phyloP scores from a whole-genome alignment of 2,113 vertebrate species.

The Platycercus adscitus region DNA sequence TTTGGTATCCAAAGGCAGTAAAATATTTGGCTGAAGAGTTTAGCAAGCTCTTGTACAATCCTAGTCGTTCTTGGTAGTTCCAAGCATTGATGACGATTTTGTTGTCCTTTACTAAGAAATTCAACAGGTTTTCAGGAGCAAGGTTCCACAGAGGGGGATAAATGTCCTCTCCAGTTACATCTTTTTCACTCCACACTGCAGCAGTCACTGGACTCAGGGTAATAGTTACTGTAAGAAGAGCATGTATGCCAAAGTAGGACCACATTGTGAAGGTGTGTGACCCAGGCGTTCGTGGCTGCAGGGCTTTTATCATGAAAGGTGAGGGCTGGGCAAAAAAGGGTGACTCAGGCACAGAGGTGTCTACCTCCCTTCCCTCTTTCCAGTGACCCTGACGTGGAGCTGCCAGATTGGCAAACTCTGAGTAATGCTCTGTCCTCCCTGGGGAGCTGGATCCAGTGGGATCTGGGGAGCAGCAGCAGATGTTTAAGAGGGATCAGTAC shows the following conservation, averaged over 20 bases:
- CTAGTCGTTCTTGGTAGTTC: slow-evolving; percentile 80
- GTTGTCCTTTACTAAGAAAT: slow-evolving; percentile 57
- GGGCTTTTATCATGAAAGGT: slow-evolving; percentile 41
- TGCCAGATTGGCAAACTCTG: background rate
- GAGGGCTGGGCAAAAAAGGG: background rate
- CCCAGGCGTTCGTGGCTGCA: background rate
- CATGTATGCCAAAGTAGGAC: background rate
- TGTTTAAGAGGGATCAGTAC: background rate
- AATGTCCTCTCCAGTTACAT: background rate
- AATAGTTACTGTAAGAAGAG: background rate
- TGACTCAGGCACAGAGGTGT: background rate
- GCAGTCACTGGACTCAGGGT: background rate
- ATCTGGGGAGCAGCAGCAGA: background rate
- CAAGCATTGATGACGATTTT: slow-evolving; percentile 77
- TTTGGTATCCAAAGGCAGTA: slow-evolving; percentile 66
- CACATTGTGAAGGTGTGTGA: background rate
- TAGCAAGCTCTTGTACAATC: slow-evolving; percentile 80
- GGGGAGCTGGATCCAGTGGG: too few relatives aligned
- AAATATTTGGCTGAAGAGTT: slow-evolving; percentile 77
- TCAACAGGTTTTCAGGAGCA: slow-evolving; percentile 45
- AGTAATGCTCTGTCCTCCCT: background rate
- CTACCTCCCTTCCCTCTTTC: background rate
- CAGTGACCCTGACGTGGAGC: background rate
- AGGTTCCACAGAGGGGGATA: slow-evolving; percentile 80
- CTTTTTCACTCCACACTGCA: fast-evolving